Evolutionary conservation across 2,113 vertebrate genomes (phyloP).

Genomic region (Microtus oregoni): DNA sequence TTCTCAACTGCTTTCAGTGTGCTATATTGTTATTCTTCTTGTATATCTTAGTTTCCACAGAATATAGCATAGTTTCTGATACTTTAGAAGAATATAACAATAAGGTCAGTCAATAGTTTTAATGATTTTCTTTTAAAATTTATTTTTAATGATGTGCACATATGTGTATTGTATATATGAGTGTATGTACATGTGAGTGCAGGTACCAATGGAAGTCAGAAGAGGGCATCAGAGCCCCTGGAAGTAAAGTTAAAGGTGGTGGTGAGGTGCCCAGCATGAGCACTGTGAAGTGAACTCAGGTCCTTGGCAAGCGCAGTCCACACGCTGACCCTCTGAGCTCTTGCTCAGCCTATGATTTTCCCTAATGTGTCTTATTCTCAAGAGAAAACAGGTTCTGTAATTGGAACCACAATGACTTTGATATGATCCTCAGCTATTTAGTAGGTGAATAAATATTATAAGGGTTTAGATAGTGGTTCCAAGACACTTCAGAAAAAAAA

Average conservation of each 20-base stretch:
- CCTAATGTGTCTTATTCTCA: background rate
- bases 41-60: background rate
- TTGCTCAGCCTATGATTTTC: background rate
- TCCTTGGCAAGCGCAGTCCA: background rate
- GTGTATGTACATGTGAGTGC: no score
- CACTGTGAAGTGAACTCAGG: background rate
- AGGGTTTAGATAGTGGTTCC: background rate
- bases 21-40: background rate
- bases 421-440: constrained; percentile 9
- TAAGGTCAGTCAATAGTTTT: background rate
- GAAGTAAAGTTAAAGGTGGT: background rate
- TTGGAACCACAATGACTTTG: background rate
- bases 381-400: constrained; percentile 18
- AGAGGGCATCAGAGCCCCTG: background rate
- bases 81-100: background rate
- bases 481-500: constrained; percentile 13
- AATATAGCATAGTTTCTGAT: background rate
- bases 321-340: no score
- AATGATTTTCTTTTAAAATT: background rate
- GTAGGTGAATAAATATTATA: background rate
- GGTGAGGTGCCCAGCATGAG: background rate
- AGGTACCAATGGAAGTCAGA: background rate
- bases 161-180: background rate
- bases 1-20: background rate
- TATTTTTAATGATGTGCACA: background rate